Percentiles rank a stretch among this genome's conserved stretches.
These are phyloP conservation scores for Sebastes iracundus DNA, from an alignment of 2,797 vertebrate species.

Conservation along the genomic window DNA sequence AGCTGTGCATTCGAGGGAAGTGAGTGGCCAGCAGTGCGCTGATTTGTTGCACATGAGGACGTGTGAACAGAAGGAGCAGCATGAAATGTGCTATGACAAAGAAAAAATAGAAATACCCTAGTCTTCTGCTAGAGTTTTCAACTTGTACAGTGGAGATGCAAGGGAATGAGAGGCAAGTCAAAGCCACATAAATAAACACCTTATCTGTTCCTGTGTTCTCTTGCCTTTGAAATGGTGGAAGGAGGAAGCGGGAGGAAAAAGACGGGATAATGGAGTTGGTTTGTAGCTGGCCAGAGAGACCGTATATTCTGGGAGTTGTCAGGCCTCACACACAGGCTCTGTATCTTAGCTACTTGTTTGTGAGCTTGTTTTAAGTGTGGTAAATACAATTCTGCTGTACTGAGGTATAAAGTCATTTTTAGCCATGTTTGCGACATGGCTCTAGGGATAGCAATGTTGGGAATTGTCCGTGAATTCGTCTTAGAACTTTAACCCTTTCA, in stretches of 20 bases:
- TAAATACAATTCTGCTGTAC: not conserved
- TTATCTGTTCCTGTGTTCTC: slow-evolving; percentile 35
- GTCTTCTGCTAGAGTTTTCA: not conserved
- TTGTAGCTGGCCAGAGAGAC: slow-evolving; percentile 16
- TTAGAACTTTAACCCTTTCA: too few relatives aligned
- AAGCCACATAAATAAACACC: slow-evolving; percentile 43
- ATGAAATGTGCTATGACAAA: not conserved
- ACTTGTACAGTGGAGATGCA: slow-evolving; percentile 1
- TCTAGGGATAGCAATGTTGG: not conserved
- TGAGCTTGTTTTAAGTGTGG: slow-evolving; percentile 22
- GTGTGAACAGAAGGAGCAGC: slow-evolving; percentile 1
- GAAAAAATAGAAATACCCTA: not conserved
- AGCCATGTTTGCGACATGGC: not conserved
- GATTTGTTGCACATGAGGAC: not conserved
- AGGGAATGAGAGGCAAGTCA: slow-evolving; percentile 34
- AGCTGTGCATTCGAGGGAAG: not conserved
- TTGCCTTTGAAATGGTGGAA: slow-evolving; percentile 12
- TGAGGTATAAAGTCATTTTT: not conserved
- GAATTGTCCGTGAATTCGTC: too few relatives aligned
- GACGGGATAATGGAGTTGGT: not conserved
- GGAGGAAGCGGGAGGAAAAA: slow-evolving; percentile 7
- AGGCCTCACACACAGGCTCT: not conserved
- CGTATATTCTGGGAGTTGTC: slow-evolving; percentile 24
- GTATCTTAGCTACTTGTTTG: slow-evolving; percentile 1
- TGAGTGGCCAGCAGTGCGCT: not conserved